Conservation (phyloP, 2,113 vertebrate species). For the Oncorhynchus gorbuscha region DNA sequence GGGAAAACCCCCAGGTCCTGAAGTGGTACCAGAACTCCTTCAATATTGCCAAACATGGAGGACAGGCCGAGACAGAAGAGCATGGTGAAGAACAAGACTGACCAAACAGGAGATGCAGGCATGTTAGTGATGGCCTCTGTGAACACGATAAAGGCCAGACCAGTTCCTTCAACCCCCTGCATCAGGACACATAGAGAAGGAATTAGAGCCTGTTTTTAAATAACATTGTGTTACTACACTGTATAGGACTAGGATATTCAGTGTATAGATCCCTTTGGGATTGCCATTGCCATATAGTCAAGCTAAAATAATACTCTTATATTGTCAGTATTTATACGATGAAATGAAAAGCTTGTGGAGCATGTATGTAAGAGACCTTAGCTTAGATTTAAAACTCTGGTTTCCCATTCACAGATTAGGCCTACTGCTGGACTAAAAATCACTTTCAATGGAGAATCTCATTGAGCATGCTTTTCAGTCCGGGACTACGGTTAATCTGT, state of each 20-base stretch:
- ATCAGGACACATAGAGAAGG: conserved; percentile 4
- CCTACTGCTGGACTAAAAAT: too few species aligned
- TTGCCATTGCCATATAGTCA: too few species aligned
- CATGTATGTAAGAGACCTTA: background rate
- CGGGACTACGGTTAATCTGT: too few species aligned
- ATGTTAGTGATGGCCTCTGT: conserved; percentile 94
- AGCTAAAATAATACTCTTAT: background rate
- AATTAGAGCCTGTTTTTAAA: too few species aligned
- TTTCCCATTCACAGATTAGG: too few species aligned
- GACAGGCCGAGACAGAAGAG: conserved; percentile 91
- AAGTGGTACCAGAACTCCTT: conserved; percentile 85
- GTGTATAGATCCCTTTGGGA: background rate
- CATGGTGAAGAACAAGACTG: conserved; percentile 91
- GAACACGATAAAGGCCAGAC: conserved; percentile 91
- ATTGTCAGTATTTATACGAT: background rate
- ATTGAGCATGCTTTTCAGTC: background rate
- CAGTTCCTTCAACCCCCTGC: conserved; percentile 90
- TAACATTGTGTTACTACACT: too few species aligned
- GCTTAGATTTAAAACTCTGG: too few species aligned
- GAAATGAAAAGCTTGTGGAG: too few species aligned
- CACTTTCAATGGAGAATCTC: too few species aligned
- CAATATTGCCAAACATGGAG: conserved; percentile 91
- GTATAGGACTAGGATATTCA: background rate
- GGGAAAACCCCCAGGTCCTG: conserved; percentile 80
- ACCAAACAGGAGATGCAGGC: conserved; percentile 85